Conservation (phyloP, 1,140 invertebrate species). For the Pachypeltis micranthus region DNA sequence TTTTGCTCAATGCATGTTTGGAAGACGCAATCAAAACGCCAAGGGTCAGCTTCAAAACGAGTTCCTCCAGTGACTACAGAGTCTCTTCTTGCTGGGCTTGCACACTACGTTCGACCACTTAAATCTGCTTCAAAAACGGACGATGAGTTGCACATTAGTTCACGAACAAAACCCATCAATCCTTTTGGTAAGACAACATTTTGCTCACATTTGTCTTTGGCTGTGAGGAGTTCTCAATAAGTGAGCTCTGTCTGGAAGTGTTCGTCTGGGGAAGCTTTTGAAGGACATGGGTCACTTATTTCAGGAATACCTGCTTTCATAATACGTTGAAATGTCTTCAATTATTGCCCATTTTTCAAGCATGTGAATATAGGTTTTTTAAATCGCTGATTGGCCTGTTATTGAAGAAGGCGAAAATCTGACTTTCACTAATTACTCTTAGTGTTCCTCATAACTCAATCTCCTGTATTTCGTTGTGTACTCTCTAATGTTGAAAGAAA, state of each 20-base stretch:
- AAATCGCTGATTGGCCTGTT: too few relatives aligned
- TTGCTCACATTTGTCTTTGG: too few relatives aligned
- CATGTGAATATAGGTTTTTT: too few relatives aligned
- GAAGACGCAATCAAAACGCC: constrained; percentile 43
- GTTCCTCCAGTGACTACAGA: constrained; percentile 47
- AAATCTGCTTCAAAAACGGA: constrained; percentile 7
- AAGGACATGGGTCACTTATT: too few relatives aligned
- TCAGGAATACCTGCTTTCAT: too few relatives aligned
- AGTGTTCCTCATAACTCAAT: not conserved
- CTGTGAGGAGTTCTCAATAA: too few relatives aligned
- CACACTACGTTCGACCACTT: constrained; percentile 40
- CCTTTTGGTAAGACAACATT: constrained; percentile 27
- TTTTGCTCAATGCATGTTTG: constrained; percentile 52
- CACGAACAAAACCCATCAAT: constrained; percentile 24
- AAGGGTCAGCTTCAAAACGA: constrained; percentile 42
- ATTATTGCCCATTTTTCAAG: too few relatives aligned
- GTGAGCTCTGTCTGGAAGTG: too few relatives aligned
- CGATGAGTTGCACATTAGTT: constrained; percentile 8
- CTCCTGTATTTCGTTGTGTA: not conserved
- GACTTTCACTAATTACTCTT: not conserved
- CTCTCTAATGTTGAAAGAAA: too few relatives aligned
- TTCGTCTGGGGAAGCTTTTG: too few relatives aligned
- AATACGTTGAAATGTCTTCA: too few relatives aligned
- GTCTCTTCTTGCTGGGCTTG: constrained; percentile 41
- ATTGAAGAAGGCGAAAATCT: not conserved